A percentile compares a stretch with the other conserved stretches of the same genome.
phyloP scores from a whole-genome alignment of 2,797 vertebrate genomes.

The Babyrousa celebensis region DNA sequence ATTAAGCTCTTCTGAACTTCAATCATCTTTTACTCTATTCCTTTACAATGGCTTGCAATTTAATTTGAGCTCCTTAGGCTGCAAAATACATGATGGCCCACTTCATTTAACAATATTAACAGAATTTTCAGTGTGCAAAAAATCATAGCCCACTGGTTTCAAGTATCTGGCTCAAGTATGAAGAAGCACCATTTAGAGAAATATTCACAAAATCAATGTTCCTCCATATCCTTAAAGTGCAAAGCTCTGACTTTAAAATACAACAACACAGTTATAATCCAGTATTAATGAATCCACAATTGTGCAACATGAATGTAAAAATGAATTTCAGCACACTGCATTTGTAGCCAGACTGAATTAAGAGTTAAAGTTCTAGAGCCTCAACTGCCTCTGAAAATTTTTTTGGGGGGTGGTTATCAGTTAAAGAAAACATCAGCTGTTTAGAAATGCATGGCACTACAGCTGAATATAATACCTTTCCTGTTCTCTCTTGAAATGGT shows the following conservation, averaged over 20 bases:
- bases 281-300: conserved; percentile 48
- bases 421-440: conserved; percentile 87
- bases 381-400: conserved; percentile 71
- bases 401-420: conserved; percentile 67
- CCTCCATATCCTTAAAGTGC: not conserved
- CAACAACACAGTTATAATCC: not conserved
- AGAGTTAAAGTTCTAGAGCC: conserved; percentile 83
- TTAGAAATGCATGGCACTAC: conserved; percentile 77
- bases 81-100: not conserved
- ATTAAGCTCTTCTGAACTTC: not conserved
- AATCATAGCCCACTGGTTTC: not conserved
- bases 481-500: conserved; percentile 86
- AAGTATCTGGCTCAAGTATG: conserved; percentile 8
- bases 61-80: not conserved
- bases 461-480: conserved; percentile 86
- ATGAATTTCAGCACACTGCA: conserved; percentile 27
- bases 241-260: conserved; percentile 19
- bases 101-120: conserved; percentile 8
- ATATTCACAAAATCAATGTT: not conserved
- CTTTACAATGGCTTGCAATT: conserved; percentile 17
- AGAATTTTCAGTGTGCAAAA: not conserved
- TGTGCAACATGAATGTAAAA: conserved; percentile 52
- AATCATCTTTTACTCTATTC: not conserved
- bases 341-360: conserved; percentile 25
- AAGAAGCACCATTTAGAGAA: not conserved